These are phyloP conservation scores for Furnarius figulus DNA, from an alignment of 2,113 vertebrate species.

Conservation along the genomic window DNA sequence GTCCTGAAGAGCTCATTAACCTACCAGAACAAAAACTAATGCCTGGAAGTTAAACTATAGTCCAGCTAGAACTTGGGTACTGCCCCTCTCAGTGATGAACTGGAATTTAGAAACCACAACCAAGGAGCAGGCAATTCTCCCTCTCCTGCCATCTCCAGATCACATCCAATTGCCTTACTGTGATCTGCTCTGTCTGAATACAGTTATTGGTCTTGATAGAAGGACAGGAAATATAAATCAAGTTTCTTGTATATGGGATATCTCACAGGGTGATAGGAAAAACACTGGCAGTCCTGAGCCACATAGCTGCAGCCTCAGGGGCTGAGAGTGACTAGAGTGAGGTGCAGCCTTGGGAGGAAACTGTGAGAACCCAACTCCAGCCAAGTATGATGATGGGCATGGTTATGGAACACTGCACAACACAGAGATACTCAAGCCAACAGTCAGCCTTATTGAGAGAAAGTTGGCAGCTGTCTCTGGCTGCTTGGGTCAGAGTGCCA, in stretches of 20 bases:
- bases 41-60: background rate
- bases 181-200: background rate
- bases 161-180: background rate
- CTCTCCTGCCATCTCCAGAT: background rate
- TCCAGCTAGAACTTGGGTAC: background rate
- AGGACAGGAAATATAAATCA: background rate
- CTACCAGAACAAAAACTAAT: background rate
- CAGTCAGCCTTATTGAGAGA: background rate
- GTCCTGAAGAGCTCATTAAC: background rate
- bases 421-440: background rate
- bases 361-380: background rate
- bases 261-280: background rate
- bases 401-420: background rate
- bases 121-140: background rate
- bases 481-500: background rate
- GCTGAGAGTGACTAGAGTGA: background rate
- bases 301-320: background rate
- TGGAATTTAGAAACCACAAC: background rate
- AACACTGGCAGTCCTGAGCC: background rate
- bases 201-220: background rate
- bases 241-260: background rate
- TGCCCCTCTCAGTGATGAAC: background rate
- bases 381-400: background rate
- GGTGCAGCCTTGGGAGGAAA: background rate
- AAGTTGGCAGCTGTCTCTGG: background rate